Evolutionary conservation across 2,113 vertebrate species (phyloP).

Genomic region (Tachysurus vachellii): DNA sequence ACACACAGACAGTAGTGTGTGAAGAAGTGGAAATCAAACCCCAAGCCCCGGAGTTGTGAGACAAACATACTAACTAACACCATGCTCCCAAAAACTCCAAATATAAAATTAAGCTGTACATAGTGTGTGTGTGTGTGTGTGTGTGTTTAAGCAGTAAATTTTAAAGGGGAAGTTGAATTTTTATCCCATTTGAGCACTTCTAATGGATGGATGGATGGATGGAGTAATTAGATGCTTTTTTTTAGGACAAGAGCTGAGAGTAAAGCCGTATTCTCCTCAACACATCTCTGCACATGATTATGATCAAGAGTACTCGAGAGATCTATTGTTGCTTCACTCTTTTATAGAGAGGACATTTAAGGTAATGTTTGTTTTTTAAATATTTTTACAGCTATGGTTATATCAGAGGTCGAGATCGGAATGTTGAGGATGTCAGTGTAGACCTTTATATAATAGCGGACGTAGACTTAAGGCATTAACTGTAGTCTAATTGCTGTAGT

Average conservation of each 20-base stretch:
- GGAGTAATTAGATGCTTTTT: neutral
- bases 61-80: no score
- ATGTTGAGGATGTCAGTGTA: neutral
- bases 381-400: neutral
- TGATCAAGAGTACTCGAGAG: neutral
- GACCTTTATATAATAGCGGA: neutral
- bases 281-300: neutral
- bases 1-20: no score
- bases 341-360: neutral
- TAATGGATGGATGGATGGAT: no score
- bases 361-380: neutral
- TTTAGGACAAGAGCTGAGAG: neutral
- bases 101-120: no score
- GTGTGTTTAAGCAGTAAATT: no score
- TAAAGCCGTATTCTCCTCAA: neutral
- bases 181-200: no score
- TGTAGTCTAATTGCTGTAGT: neutral
- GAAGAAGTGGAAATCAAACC: no score
- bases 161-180: no score
- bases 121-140: no score
- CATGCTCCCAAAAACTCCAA: no score
- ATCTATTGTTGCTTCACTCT: neutral
- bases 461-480: neutral
- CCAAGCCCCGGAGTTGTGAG: no score
- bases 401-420: neutral